Evolutionary conservation across 1,140 invertebrate genomes (phyloP), one percentile per base, ranked within the genome.

Genomic region (Metopolophium dirhodum): DNA sequence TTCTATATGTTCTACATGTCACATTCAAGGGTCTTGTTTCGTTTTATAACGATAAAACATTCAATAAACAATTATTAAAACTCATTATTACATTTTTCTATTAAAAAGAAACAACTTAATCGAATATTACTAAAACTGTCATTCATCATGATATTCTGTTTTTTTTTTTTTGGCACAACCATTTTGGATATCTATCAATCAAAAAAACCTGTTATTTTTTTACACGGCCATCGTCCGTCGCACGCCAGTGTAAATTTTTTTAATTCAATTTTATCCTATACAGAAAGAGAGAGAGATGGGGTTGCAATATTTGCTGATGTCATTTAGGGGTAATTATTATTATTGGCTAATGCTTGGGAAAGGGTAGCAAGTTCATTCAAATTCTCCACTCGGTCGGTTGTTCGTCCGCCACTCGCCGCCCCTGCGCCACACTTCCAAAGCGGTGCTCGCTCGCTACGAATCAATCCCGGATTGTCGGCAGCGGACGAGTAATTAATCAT

Each of bases 281-380:
- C 91, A 93, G 82, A 77, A 26, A n/a, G 61, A 92, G 77, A 86
- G 47, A 54, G 82, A 41, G 82, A 93, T 93, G 91, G 91, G 91
- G 91, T 93, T 93, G 82, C 49, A 85, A 93, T 93, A 93, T 93
- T 93, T 93, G 91, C 91, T 93, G 91, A 93, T 93, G 91, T 93
- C 91, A 93, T 93, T 93, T 93, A 93, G 49, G 91, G 91, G 91
- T 93, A 93, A 93, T 93, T 93, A 93, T 93, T 93, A 93, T 93
- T 93, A 93, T 93, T 93, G 91, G 91, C 91, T 93, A 93, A 93
- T 86, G 91, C 91, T 83, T 57, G 91, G 91, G 91, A 93, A 93
- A 93, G 91, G 91, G 91, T 93, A 93, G 91, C 91, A 85, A 93
- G 91, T 93, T 93, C 91, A 93, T 93, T 93, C 91, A 93, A 86